Base-by-base conservation (phyloP, 2,888 invertebrate species). In the Melanostoma scalare region DNA sequence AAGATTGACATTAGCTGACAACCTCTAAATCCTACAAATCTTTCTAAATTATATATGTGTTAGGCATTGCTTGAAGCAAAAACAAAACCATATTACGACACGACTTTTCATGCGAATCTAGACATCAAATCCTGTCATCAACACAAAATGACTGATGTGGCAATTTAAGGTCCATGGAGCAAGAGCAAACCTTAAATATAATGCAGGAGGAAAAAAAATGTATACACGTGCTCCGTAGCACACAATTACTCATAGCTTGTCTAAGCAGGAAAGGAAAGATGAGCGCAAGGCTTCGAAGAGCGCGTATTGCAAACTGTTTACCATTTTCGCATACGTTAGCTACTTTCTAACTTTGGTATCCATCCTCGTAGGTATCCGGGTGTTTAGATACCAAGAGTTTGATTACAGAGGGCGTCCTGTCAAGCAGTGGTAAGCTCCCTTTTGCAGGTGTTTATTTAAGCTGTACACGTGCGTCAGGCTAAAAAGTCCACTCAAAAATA, bases 191-290 rank as follows among this genome's bases (percentile, higher is more conserved):
- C 44, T 46, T 35, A 40, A 67, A 71, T 56, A 35, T 58, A 50
- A 60, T 65, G 58, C 53, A 46, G 40, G 48, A 42, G 4, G 42
- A 56, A 20, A 44, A 63, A 42, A 58, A 56, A 38, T 55, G 52
- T 42, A 31, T 50, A 6, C 33, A 61, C 52, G 55, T 55, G 53
- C 38, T 71, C n/a, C 61, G 30, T 10, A 50, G 36, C 60, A 68
- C 60, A 33, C 63, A 79, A 79, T 79, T 74, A 79, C 68, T 79
- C 63, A 79, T 31, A 44, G 31, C 56, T 35, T 46, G 61, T 68
- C 61, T 61, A 61, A 35, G 38, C 20, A 42, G 31, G 38, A 30
- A 50, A 52, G 46, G 10, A 58, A 58, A 20, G 46, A 33, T 48
- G 3, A 63, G 48, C 31, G 5, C 10, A 10, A 55, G 46, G 38